Percentiles rank a stretch among this genome's conserved stretches.
These are phyloP conservation scores for Ictalurus punctatus DNA, from an alignment of 2,113 vertebrate genomes.

Conservation along the genomic window DNA sequence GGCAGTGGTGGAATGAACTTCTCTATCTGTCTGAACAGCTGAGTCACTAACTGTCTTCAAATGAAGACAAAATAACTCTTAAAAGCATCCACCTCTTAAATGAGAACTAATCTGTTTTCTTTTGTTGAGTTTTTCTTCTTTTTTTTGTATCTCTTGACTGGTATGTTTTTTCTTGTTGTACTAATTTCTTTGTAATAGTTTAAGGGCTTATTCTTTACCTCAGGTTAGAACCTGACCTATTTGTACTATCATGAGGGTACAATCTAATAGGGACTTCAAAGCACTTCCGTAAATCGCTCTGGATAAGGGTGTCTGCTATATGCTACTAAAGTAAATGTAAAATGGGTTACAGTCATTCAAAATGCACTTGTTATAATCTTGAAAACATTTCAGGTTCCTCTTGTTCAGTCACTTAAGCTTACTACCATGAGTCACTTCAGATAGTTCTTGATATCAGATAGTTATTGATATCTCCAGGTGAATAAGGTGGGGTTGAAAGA, in stretches of 20 bases:
- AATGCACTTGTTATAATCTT: not conserved
- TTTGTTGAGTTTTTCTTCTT: not conserved
- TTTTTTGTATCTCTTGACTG: not conserved
- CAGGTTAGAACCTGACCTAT: not conserved
- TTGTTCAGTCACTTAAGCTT: not conserved
- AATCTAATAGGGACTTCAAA: not conserved
- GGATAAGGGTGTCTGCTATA: not conserved
- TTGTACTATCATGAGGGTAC: not conserved
- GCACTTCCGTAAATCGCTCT: not conserved
- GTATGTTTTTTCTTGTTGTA: not conserved
- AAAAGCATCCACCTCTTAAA: not conserved
- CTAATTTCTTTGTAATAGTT: not conserved
- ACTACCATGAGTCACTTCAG: not conserved
- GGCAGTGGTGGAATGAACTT: not conserved
- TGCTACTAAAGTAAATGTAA: not conserved
- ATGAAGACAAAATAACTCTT: not conserved
- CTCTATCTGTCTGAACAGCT: not conserved
- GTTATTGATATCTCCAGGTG: not conserved
- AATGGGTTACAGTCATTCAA: not conserved
- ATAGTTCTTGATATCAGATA: not conserved
- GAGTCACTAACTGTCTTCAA: not conserved
- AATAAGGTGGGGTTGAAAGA: not conserved
- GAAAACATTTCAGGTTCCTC: not conserved
- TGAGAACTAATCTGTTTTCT: not conserved
- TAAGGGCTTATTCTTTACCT: not conserved